A percentile compares a stretch with the other conserved stretches of the same genome.
These are phyloP conservation scores for Drosophila paranaensis DNA, from an alignment of 2,888 invertebrate species.

Conservation along the genomic window DNA sequence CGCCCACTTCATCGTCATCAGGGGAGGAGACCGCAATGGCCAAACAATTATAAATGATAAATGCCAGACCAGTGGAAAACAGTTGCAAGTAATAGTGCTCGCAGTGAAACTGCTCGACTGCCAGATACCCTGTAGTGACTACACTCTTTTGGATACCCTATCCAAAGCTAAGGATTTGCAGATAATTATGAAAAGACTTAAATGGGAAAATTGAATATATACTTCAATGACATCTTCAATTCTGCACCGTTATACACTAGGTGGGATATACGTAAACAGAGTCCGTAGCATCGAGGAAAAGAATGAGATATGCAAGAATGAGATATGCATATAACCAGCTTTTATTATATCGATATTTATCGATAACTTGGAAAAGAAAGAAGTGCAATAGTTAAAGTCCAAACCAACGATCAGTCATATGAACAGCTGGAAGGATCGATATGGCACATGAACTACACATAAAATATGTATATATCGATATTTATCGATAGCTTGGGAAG, in stretches of 20 bases:
- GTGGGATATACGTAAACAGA: no score
- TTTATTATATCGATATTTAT: not conserved
- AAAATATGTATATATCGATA: not conserved
- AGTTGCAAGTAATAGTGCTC: not conserved
- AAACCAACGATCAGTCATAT: no score
- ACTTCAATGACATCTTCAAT: not conserved
- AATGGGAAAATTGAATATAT: not conserved
- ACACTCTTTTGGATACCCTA: not conserved
- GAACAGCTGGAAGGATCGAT: no score
- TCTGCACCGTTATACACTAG: not conserved
- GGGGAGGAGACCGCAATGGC: constrained; percentile 11
- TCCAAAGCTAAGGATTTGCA: not conserved
- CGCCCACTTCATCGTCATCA: not conserved
- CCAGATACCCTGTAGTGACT: not conserved
- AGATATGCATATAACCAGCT: not conserved
- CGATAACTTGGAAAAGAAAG: not conserved
- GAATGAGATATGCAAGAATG: not conserved
- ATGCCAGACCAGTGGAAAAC: constrained; percentile 43
- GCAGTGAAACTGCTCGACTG: not conserved
- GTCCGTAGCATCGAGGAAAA: not conserved
- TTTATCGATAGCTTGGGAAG: not conserved
- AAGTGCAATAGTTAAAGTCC: no score
- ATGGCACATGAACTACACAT: not conserved
- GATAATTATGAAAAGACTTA: not conserved
- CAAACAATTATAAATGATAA: constrained; percentile 79